Evolutionary conservation across 2,888 invertebrate genomes (phyloP), one percentile per base, ranked within the genome.

Genomic region (Amorpha juglandis): DNA sequence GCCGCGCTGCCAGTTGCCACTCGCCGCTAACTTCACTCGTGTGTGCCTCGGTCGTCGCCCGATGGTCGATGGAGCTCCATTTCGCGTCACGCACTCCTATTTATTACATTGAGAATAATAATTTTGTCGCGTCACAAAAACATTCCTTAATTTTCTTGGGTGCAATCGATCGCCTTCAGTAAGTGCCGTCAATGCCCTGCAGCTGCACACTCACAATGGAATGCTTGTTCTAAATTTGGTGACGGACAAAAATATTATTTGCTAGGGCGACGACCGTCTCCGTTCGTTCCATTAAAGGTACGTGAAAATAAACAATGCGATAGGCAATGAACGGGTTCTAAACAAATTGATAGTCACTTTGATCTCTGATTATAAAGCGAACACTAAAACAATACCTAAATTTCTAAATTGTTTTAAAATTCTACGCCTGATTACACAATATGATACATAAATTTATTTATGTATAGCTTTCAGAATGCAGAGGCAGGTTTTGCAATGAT

Each of bases 61-160:
- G 83, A 83, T 87, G 86, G 87, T 89, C 90, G 87, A 90, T 91
- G 88, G 80, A 90, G 86, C 84, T 86, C 82, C 83, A 86, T 86
- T 87, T 89, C 81, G 82, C 82, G 86, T 87, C 88, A 91, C 87
- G 88, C 88, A 89, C 85, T 88, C 78, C 83, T 83, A 88, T 90
- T 88, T 88, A 88, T 86, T 88, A 85, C 80, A n/a, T n/a, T 71
- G 72, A 76, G 74, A 78, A 78, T 78, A 79, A 81, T 80, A 70
- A 71, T 65, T 69, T 66, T 68, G 69, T 69, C 74, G 70, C 70
- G 71, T 73, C 71, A 81, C 74, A 77, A 78, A 80, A 83, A 76
- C 78, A 71, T 70, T 69, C 71, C 76, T 73, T 74, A 77, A 78
- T 74, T 72, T 69, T 71, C 69, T 64, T 70, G 62, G 68, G 67